Evolutionary conservation across 2,888 invertebrate species (phyloP).

Genomic region (Acanthosepion esculentum): DNA sequence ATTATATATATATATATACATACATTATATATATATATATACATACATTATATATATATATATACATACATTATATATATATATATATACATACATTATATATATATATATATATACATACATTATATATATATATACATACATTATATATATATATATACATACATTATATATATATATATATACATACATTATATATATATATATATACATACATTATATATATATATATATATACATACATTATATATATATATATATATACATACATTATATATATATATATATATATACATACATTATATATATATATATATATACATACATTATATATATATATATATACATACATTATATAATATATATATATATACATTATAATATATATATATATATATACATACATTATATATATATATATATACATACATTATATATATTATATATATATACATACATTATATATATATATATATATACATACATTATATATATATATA

Average conservation of each 20-base stretch:
- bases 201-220: too few species aligned
- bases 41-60: not conserved
- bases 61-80: not conserved
- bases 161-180: not conserved
- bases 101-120: not conserved
- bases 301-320: too few species aligned
- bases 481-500: not conserved
- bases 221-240: not conserved
- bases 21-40: not conserved
- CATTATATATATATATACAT: not conserved
- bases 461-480: not conserved
- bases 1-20: not conserved
- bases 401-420: not conserved
- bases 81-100: not conserved
- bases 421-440: not conserved
- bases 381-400: not conserved
- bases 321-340: not conserved
- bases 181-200: not conserved
- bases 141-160: conserved; percentile 1
- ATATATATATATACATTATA: not conserved
- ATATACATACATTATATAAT: not conserved
- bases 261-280: too few species aligned
- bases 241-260: too few species aligned
- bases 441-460: too few species aligned
- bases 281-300: too few species aligned